phyloP scores from a whole-genome alignment of 92 coral and sea anemone genomes.

The Muricea muricata region DNA sequence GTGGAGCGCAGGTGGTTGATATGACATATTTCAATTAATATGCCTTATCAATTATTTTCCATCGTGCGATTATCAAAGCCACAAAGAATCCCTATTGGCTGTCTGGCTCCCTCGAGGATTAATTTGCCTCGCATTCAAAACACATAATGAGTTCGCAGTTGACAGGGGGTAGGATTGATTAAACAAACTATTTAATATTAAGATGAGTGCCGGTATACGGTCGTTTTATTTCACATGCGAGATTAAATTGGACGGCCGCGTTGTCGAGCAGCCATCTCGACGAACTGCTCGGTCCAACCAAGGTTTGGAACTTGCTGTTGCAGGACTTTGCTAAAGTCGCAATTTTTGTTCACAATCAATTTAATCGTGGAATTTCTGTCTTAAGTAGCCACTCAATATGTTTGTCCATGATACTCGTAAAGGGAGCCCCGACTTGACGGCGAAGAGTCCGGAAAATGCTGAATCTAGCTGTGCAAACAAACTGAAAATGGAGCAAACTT shows the following conservation, averaged over 20 bases:
- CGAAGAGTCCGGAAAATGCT: neutral
- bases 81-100: conserved; percentile 19
- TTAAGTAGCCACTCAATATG: conserved; percentile 41
- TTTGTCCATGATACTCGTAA: conserved; percentile 20
- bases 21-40: conserved; percentile 38
- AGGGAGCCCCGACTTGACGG: neutral
- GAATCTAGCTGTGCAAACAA: neutral
- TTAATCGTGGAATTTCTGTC: neutral
- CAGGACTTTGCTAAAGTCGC: neutral
- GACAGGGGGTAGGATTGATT: conserved; percentile 51
- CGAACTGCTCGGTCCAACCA: neutral
- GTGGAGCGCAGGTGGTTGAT: conserved; percentile 37
- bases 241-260: conserved; percentile 29
- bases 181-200: conserved; percentile 48
- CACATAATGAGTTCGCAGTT: conserved; percentile 41
- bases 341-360: neutral
- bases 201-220: conserved; percentile 21
- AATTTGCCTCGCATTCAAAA: conserved; percentile 44
- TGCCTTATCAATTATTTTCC: conserved; percentile 43
- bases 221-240: conserved; percentile 35
- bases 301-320: neutral
- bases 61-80: conserved; percentile 28
- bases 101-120: conserved; percentile 29
- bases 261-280: neutral
- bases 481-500: neutral